These are phyloP conservation scores for Scaptomyza graminum DNA, from an alignment of 1,140 invertebrate genomes.

Conservation along the genomic window DNA sequence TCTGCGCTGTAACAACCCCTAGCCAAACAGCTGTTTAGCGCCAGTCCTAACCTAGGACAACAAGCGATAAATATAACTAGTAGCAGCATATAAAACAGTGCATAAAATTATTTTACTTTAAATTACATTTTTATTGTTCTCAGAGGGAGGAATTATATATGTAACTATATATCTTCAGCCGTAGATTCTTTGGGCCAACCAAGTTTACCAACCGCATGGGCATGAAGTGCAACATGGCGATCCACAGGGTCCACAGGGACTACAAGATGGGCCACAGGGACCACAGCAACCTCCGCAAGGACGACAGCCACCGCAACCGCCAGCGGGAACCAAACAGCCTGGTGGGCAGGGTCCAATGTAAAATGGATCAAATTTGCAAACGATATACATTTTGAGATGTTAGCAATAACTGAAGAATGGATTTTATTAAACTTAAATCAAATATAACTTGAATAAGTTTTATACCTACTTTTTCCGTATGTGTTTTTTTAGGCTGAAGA, in stretches of 20 bases:
- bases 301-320: conserved; percentile 6
- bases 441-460: too few relatives aligned
- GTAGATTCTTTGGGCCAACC: not conserved
- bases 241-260: conserved; percentile 9
- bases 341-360: conserved; percentile 44
- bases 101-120: not conserved
- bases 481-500: conserved; percentile 31
- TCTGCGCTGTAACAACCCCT: conserved; percentile 40
- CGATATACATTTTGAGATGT: conserved; percentile 24
- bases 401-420: too few relatives aligned
- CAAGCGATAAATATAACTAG: conserved; percentile 21
- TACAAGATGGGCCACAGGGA: conserved; percentile 12
- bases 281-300: conserved; percentile 27
- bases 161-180: conserved; percentile 36
- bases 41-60: conserved; percentile 72
- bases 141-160: conserved; percentile 7
- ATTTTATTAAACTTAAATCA: too few relatives aligned
- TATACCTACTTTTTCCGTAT: not conserved
- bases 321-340: conserved; percentile 22
- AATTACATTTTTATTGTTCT: not conserved
- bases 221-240: conserved; percentile 21
- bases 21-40: conserved; percentile 62
- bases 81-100: conserved; percentile 6
- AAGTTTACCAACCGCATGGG: not conserved
- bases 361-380: conserved; percentile 45